phyloP scores from a whole-genome alignment of 35 echinoderm and acorn worm species.

The Acanthaster planci region DNA sequence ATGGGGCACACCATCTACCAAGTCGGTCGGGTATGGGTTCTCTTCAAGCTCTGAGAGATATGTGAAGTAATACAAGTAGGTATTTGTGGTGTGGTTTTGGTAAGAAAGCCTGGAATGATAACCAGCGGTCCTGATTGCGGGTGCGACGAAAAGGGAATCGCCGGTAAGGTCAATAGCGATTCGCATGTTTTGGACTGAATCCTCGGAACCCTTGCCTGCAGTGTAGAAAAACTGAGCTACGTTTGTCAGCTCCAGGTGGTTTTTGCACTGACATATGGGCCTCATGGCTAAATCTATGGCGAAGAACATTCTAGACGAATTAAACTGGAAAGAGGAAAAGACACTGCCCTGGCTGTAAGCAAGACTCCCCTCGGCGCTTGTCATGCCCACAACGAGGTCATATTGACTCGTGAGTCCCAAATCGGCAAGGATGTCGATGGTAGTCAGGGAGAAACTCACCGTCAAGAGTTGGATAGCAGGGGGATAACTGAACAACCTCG shows the following conservation, averaged over 20 bases:
- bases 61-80: not conserved
- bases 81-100: not conserved
- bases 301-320: not conserved
- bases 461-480: slow-evolving; percentile 20
- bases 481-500: not conserved
- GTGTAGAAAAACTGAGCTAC: not conserved
- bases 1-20: not conserved
- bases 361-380: slow-evolving; percentile 39
- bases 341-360: not conserved
- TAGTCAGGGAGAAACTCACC: slow-evolving; percentile 39
- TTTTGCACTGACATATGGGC: not conserved
- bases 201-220: not conserved
- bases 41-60: not conserved
- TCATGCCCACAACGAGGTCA: slow-evolving; percentile 42
- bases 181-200: not conserved
- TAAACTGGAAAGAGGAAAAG: not conserved
- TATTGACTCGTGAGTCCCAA: slow-evolving; percentile 1
- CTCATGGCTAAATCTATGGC: not conserved
- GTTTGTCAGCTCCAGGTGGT: not conserved
- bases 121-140: not conserved
- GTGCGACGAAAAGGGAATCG: not conserved
- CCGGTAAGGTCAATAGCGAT: not conserved
- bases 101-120: not conserved
- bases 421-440: not conserved
- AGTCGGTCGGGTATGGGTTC: not conserved